Base-by-base conservation (phyloP, 2,888 invertebrate genomes). In the Stenolophus ochropezus region DNA sequence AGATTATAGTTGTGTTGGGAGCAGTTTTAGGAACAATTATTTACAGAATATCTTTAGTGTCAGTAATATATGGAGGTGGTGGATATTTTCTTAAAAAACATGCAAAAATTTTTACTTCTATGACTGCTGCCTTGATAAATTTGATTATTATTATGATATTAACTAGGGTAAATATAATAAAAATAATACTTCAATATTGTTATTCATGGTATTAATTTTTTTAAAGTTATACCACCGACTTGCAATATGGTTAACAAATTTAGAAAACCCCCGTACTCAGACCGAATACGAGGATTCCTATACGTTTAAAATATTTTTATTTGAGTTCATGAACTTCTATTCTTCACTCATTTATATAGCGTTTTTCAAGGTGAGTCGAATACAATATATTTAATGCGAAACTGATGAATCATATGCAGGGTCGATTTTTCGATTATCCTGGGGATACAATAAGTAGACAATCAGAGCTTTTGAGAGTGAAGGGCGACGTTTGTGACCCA, bases 271-370 rank as follows among this genome's bases (percentile, higher is more conserved):
- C n/a, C 91, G 97, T 65, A 99, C 98, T 0, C 98, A 98, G 89
- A 96, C 96, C 0, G 98, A 99, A 89, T 99, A 98, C 88, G 99
- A 99, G 89, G 97, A 98, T 88, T 98, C 97, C 0, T 98, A 97
- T 89, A 98, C 98, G 0, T 96, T 99, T 89, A 99, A 99, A 90
- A 97, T 99, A 89, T 99, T 98, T 91, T 93, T 98, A 86, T 98
- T 99, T 87, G 98, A 99, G 89, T 99, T 98, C 88, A 97, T 99
- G 92, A 99, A 99, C 89, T 98, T 96, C 89, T 99, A 99, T 88
- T 97, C 98, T 0, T 98, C 98, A 0, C 92, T 99, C n/a, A 97
- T 99, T 85, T 99, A 99, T 89, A 98, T 99, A 78, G 99, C 99
- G 0, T 99, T 99, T 89, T 98, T 99, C 89, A 98, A 98, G 93